Evolutionary conservation across 2,888 invertebrate genomes (phyloP).

Genomic region (Eugnorisma glareosa): DNA sequence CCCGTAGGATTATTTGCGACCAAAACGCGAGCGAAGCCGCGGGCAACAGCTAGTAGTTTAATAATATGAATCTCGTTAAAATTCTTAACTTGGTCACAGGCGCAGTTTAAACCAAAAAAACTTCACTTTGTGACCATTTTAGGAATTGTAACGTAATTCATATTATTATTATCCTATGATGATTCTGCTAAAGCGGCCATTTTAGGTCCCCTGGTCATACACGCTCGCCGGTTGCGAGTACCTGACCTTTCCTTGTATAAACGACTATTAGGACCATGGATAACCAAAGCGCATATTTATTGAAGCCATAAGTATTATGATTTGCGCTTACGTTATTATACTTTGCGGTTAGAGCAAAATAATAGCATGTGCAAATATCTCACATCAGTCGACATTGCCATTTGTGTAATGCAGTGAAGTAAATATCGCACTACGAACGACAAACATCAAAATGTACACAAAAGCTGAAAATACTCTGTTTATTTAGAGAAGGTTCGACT

Average conservation of each 20-base stretch:
- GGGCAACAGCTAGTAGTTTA: no score
- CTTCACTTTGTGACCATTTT: no score
- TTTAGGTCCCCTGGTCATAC: not conserved
- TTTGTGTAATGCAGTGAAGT: not conserved
- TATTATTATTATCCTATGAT: no score
- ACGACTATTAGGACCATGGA: not conserved
- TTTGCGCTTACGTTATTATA: not conserved
- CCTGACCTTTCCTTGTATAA: not conserved
- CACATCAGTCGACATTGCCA: not conserved
- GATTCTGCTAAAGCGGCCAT: no score
- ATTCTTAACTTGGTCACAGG: no score
- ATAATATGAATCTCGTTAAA: no score
- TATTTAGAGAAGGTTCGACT: not conserved
- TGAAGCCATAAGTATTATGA: not conserved
- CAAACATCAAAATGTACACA: conserved; percentile 1
- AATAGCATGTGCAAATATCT: conserved; percentile 2
- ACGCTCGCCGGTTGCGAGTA: not conserved
- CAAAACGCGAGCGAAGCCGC: no score
- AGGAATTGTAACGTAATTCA: no score
- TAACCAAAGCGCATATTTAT: not conserved
- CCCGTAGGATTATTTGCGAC: no score
- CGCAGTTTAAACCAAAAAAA: no score
- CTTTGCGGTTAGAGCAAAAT: not conserved
- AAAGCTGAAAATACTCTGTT: not conserved
- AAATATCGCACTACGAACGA: not conserved